These are phyloP conservation scores for Silurus glanis DNA, from an alignment of 2,113 vertebrate species.

Conservation along the genomic window DNA sequence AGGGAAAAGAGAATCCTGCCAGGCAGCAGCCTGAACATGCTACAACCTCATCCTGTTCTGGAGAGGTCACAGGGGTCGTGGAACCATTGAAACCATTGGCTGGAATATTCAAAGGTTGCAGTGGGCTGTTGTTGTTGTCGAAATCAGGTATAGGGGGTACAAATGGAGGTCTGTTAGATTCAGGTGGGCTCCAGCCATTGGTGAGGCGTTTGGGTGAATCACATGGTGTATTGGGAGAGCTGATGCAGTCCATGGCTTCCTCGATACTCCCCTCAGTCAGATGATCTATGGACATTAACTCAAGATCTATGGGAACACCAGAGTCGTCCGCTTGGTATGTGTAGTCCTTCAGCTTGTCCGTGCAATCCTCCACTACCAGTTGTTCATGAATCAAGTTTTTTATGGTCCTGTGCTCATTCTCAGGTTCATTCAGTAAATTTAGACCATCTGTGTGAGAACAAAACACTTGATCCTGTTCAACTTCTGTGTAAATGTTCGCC, in stretches of 20 bases:
- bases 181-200: conserved; percentile 69
- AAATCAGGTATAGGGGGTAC: conserved; percentile 60
- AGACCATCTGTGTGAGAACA: not conserved
- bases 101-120: conserved; percentile 73
- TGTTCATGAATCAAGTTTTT: not conserved
- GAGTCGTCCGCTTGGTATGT: conserved; percentile 45
- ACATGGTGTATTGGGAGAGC: conserved; percentile 67
- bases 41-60: conserved; percentile 79
- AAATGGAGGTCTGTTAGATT: conserved; percentile 63
- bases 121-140: conserved; percentile 79
- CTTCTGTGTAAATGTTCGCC: conserved; percentile 11
- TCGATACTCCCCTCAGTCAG: conserved; percentile 55
- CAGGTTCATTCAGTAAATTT: not conserved
- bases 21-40: conserved; percentile 87
- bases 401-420: conserved; percentile 13
- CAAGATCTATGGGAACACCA: conserved; percentile 62
- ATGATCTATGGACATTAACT: conserved; percentile 65
- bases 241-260: conserved; percentile 80
- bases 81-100: conserved; percentile 57
- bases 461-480: conserved; percentile 28
- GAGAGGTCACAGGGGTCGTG: conserved; percentile 26
- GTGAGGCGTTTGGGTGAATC: conserved; percentile 34
- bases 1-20: conserved; percentile 80
- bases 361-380: not conserved
- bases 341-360: not conserved